phyloP scores from a whole-genome alignment of 1,140 invertebrate genomes.

The Mya arenaria region DNA sequence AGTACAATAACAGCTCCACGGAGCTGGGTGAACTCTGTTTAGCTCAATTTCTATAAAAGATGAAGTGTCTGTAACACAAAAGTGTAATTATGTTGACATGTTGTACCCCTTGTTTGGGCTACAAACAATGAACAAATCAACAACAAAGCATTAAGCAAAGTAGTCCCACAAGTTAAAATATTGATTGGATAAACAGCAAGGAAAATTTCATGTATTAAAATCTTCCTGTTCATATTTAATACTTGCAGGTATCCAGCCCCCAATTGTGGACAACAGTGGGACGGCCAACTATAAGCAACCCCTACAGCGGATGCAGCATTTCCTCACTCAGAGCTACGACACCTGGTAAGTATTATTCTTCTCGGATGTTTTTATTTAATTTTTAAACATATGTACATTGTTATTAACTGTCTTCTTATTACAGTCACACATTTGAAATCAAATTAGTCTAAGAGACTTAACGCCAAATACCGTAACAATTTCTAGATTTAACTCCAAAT shows the following conservation, averaged over 20 bases:
- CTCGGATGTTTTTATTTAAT: too few relatives aligned
- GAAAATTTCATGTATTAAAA: not conserved
- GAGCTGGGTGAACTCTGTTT: not conserved
- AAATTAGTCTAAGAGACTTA: too few relatives aligned
- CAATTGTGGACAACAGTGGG: slow-evolving; percentile 73
- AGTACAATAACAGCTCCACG: not conserved
- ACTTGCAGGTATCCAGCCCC: slow-evolving; percentile 73
- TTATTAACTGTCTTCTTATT: too few relatives aligned
- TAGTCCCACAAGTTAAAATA: not conserved
- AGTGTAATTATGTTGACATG: not conserved
- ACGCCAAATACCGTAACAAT: too few relatives aligned
- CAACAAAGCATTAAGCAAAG: not conserved
- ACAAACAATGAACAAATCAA: not conserved
- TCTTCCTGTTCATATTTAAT: not conserved
- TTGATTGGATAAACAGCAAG: not conserved
- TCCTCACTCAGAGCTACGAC: slow-evolving; percentile 87
- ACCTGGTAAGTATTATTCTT: slow-evolving; percentile 83
- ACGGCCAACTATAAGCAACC: slow-evolving; percentile 82
- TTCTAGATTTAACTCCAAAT: too few relatives aligned
- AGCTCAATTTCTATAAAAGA: not conserved
- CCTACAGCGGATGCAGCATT: slow-evolving; percentile 90
- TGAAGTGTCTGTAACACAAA: not conserved
- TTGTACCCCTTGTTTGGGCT: not conserved
- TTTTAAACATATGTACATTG: too few relatives aligned
- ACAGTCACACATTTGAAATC: too few relatives aligned